These are phyloP conservation scores for Drosophila neutralis DNA, from an alignment of 2,888 invertebrate species.

Conservation along the genomic window DNA sequence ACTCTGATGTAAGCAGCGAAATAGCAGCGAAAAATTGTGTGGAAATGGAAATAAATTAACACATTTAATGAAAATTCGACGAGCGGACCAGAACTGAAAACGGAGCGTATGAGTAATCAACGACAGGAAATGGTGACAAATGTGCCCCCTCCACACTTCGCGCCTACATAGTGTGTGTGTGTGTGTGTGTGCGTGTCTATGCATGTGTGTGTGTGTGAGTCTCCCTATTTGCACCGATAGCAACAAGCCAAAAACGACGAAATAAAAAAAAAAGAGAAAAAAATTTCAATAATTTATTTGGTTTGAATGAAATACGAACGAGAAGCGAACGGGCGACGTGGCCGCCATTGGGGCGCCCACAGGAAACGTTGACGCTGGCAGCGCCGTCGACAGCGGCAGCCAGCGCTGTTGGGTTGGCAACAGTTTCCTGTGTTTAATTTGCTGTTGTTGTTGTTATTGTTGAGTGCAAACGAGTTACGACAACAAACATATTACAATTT, in stretches of 20 bases:
- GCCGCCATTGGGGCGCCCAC: conserved; percentile 81
- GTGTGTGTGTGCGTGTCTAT: conserved; percentile 31
- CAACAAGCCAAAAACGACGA: conserved; percentile 71
- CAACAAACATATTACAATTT: conserved; percentile 79
- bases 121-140: conserved; percentile 82
- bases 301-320: conserved; percentile 79
- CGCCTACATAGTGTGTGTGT: conserved; percentile 20
- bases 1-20: conserved; percentile 2
- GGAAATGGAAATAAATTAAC: conserved; percentile 78
- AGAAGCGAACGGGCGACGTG: conserved; percentile 62
- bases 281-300: conserved; percentile 79
- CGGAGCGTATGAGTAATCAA: conserved; percentile 81
- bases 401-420: conserved; percentile 71
- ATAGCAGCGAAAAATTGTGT: conserved; percentile 46
- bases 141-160: conserved; percentile 39
- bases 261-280: conserved; percentile 29
- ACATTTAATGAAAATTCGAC: conserved; percentile 76
- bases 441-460: conserved; percentile 30
- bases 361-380: conserved; percentile 75
- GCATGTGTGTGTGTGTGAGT: conserved; percentile 25
- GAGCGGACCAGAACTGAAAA: conserved; percentile 58
- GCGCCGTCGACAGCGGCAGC: conserved; percentile 47
- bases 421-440: conserved; percentile 77
- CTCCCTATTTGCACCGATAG: conserved; percentile 74
- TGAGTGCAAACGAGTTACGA: conserved; percentile 79